Evolutionary conservation across 1,140 invertebrate species (phyloP), one percentile per base, ranked within the genome.

Genomic region (Brachionus calyciflorus): DNA sequence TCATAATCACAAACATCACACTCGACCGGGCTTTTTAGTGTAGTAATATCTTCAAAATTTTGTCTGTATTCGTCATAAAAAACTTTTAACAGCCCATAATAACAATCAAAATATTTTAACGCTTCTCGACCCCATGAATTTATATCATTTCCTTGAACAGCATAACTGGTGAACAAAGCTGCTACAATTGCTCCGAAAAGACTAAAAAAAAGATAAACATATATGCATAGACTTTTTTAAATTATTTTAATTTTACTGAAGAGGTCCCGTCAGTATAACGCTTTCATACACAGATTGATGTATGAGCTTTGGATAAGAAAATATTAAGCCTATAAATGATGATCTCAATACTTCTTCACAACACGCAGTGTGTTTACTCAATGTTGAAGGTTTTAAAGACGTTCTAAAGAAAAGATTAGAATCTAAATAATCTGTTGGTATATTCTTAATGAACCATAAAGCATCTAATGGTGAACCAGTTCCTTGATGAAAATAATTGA

Each of bases 301-400:
- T 21, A 83, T 33, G 3, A 83, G 77, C 7, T 77, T 55, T 44
- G 63, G 80, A 80, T 78, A 78, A 37, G 82, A 80, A 79, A 81
- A 84, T 12, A 80, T 68, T 24, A 84, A 79, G 12, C 84, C 84
- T 63, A 85, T 84, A 78, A 83, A 84, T 81, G 82, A 83, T 14
- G 84, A 77, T 76, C 84, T 81, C 83, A 84, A 84, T 0, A 83
- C 83, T 60, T 80, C 84, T n/a, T 82, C 82, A 80, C 84, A 85
- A 5, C 83, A n/a, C n/a, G n/a, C n/a, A n/a, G n/a, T n/a, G n/a
- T n/a, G n/a, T n/a, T n/a, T n/a, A n/a, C n/a, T n/a, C n/a, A n/a
- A n/a, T n/a, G n/a, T n/a, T n/a, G n/a, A n/a, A n/a, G n/a, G n/a
- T n/a, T n/a, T n/a, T n/a, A n/a, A n/a, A n/a, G n/a, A n/a, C n/a